Base-by-base conservation (phyloP, 92 coral and sea anemone species). In the Porites divaricata region DNA sequence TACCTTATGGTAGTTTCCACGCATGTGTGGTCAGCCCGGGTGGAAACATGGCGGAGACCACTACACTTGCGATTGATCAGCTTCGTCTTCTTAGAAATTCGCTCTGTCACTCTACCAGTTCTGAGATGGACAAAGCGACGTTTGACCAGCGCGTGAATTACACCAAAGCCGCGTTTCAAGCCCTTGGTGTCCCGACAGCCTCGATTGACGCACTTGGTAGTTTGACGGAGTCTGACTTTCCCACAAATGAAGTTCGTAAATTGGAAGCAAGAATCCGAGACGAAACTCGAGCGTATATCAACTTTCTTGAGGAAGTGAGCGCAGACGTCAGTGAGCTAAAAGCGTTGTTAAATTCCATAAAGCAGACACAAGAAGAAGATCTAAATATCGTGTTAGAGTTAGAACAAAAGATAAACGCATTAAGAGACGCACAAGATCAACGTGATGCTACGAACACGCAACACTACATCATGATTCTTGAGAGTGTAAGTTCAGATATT, bases 1-100 rank as follows among this genome's bases (percentile, higher is more conserved):
- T 80, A 19, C 35, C 76, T 63, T 14, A 54, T 23, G 74, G 74
- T 28, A 61, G 85, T 9, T 67, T 89, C 63, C 86, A 84, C 23
- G 15, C 88, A 49, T 58, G 63, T 21, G 81, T 89, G 35, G 76
- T 49, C 2, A 77, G 78, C 72, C 61, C 69, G 23, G 83, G 35
- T 74, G 86, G 75, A 48, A 67, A 79, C 22, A 84, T 63, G 17
- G 78, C 80, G 54, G 92, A 89, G 74, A 70, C 89, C 9, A 9
- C 70, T 17, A 63, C 89, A 10, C 67, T 89, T 45, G 79, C 92
- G 1, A 80, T 84, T 74, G 92, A 89, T 73, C 92, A 89, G 62
- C 86, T 89, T 56, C 89, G 89, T 8, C 67, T 70, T 25, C 72
- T 84, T 10, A 79, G 85, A 48, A 84, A 89, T 66, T 50, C 17